phyloP scores from a whole-genome alignment of 1,140 invertebrate genomes.

The Anastrepha obliqua region DNA sequence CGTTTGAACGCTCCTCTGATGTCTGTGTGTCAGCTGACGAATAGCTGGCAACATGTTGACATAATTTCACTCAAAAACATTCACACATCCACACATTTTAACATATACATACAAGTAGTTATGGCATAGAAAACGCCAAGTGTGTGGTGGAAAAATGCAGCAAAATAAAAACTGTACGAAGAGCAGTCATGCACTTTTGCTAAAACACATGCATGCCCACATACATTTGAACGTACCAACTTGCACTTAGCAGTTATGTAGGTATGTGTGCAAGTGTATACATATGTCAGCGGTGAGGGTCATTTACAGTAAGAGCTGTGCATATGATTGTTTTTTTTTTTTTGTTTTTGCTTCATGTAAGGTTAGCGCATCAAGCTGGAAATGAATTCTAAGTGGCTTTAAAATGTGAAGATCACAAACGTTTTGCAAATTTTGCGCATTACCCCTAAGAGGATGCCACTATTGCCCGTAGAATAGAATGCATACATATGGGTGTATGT shows the following conservation, averaged over 20 bases:
- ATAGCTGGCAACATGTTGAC: constrained; percentile 50
- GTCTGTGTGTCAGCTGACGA: constrained; percentile 22
- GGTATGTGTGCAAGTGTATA: background rate
- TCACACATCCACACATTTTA: background rate
- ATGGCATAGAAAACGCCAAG: background rate
- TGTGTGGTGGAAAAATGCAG: background rate
- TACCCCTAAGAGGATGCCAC: constrained; percentile 1
- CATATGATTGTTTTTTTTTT: background rate
- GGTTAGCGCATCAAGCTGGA: constrained; percentile 23
- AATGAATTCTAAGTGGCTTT: constrained; percentile 47
- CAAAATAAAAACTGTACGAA: background rate
- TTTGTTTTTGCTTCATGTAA: background rate
- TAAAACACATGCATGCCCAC: background rate
- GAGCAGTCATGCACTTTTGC: background rate
- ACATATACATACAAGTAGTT: background rate
- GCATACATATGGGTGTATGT: background rate
- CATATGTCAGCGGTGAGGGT: background rate
- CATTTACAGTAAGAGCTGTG: background rate
- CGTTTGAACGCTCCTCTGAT: background rate
- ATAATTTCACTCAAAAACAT: constrained; percentile 13
- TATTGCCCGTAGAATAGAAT: background rate
- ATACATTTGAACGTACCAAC: background rate
- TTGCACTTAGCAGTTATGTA: background rate
- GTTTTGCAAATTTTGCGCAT: constrained; percentile 35
- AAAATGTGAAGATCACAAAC: constrained; percentile 39